These are phyloP conservation scores for Masticophis lateralis DNA, from an alignment of 2,797 vertebrate genomes.

Conservation along the genomic window DNA sequence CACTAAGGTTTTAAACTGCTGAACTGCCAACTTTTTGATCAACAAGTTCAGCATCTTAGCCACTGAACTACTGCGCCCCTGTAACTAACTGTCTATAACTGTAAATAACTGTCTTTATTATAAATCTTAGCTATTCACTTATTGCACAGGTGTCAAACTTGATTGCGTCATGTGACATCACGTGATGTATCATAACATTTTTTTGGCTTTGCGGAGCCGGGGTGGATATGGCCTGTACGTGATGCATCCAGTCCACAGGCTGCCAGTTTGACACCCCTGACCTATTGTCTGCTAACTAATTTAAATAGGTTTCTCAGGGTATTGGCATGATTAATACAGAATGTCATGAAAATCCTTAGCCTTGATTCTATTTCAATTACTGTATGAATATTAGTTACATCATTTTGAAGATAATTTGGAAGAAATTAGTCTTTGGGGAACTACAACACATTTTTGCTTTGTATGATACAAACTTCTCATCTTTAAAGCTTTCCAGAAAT, in stretches of 20 bases:
- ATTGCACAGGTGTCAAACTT: too few species aligned
- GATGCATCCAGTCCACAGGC: too few species aligned
- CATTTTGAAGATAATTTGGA: background rate
- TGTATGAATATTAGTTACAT: background rate
- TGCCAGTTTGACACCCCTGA: too few species aligned
- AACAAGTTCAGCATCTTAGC: too few species aligned
- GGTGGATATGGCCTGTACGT: too few species aligned
- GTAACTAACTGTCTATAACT: too few species aligned
- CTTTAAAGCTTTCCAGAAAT: background rate
- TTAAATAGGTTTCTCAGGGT: background rate
- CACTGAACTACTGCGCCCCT: too few species aligned
- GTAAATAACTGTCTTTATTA: background rate
- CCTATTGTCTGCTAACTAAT: background rate
- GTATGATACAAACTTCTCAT: background rate
- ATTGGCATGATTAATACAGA: background rate
- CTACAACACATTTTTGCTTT: background rate
- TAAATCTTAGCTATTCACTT: background rate
- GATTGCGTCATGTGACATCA: fast-evolving
- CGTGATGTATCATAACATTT: too few species aligned
- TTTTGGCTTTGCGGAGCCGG: too few species aligned
- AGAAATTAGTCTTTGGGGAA: background rate
- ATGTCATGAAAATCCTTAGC: background rate
- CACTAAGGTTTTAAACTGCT: too few species aligned
- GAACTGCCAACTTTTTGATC: too few species aligned
- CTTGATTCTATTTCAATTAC: background rate